These are phyloP conservation scores for Notolabrus celidotus DNA, from an alignment of 2,797 vertebrate species.

Conservation along the genomic window DNA sequence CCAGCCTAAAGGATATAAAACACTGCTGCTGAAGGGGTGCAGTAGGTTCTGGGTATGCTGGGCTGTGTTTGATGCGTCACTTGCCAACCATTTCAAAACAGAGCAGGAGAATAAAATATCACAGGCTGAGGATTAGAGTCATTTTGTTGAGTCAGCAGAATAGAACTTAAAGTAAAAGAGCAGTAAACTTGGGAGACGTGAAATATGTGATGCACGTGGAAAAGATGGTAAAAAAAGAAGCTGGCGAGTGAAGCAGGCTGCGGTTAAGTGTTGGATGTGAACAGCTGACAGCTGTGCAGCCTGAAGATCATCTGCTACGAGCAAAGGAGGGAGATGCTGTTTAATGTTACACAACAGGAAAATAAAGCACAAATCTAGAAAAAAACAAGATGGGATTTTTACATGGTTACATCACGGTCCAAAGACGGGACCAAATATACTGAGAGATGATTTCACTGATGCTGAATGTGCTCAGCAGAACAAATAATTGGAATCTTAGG, in stretches of 20 bases:
- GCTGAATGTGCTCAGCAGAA: too few relatives aligned
- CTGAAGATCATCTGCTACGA: slow-evolving; percentile 14
- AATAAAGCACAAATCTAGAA: background rate
- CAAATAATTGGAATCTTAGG: too few relatives aligned
- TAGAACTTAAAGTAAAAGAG: slow-evolving; percentile 30
- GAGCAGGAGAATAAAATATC: slow-evolving; percentile 28
- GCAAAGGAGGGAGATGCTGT: background rate
- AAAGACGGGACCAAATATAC: too few relatives aligned
- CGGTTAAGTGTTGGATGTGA: slow-evolving; percentile 6
- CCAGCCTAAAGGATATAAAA: slow-evolving; percentile 1
- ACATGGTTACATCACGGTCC: too few relatives aligned
- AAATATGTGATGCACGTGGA: slow-evolving; percentile 15
- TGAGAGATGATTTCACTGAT: too few relatives aligned
- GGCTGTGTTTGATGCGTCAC: slow-evolving; percentile 13
- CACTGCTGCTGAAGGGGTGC: background rate
- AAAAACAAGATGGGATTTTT: too few relatives aligned
- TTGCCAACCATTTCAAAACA: slow-evolving; percentile 36
- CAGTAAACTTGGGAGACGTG: slow-evolving; percentile 1
- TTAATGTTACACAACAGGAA: background rate
- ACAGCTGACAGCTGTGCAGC: slow-evolving; percentile 22
- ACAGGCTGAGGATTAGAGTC: background rate
- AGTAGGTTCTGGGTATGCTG: background rate
- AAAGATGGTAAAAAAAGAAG: background rate
- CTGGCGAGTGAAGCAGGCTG: slow-evolving; percentile 1
- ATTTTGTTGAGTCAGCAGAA: slow-evolving; percentile 36